Percentiles rank a stretch among this genome's conserved stretches.
Evolutionary conservation across 2,797 vertebrate genomes (phyloP).

Genomic region (Natrix natrix): DNA sequence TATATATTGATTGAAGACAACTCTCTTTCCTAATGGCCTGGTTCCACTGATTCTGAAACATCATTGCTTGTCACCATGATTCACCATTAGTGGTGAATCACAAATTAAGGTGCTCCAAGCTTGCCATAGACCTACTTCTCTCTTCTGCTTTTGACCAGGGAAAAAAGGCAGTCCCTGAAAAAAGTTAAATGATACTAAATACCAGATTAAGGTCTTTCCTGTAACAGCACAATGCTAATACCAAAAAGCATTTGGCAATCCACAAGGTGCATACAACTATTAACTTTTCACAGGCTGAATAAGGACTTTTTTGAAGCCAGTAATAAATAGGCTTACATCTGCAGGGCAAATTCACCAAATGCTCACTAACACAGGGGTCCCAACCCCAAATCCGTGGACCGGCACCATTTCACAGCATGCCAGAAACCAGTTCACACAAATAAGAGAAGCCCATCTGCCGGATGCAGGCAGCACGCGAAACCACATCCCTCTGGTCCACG

Average conservation of each 20-base stretch:
- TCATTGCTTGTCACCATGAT: not conserved
- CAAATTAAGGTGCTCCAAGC: not conserved
- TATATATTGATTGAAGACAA: not conserved
- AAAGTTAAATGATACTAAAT: not conserved
- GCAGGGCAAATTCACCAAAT: not conserved
- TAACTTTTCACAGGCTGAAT: not conserved
- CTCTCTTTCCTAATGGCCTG: not conserved
- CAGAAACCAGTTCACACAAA: not conserved
- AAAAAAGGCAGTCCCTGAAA: not conserved
- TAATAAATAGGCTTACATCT: not conserved
- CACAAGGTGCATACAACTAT: not conserved
- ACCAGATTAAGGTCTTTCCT: not conserved
- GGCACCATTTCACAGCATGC: not conserved
- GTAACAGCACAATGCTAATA: not conserved
- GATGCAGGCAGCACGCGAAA: not conserved
- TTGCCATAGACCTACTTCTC: not conserved
- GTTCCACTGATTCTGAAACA: not conserved
- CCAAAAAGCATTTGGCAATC: not conserved
- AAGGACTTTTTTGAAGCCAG: not conserved
- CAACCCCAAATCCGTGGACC: not conserved
- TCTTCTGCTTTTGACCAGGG: not conserved
- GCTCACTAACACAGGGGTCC: not conserved
- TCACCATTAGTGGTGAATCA: not conserved
- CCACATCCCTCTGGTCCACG: not conserved
- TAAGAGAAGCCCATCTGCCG: not conserved